Percentiles rank a stretch among this genome's conserved stretches.
These are phyloP conservation scores for Papilio aristodemus DNA, from an alignment of 1,140 invertebrate genomes.

Conservation along the genomic window DNA sequence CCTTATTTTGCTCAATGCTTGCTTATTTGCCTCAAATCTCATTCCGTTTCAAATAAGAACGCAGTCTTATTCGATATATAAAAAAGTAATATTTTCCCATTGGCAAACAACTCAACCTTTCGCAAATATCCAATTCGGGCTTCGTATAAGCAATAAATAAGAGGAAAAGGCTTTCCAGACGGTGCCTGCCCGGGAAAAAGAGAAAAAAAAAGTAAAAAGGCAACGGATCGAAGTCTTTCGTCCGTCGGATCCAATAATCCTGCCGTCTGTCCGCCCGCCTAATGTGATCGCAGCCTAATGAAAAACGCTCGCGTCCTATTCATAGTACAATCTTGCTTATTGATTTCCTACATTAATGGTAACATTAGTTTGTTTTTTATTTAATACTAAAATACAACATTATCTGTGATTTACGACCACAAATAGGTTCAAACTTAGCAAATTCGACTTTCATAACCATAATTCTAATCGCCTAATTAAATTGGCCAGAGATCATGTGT, in stretches of 20 bases:
- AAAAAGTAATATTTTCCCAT: constrained; percentile 66
- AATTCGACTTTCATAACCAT: too few relatives aligned
- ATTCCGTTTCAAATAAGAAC: constrained; percentile 50
- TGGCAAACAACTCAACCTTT: constrained; percentile 68
- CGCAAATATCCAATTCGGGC: constrained; percentile 77
- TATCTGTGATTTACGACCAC: too few relatives aligned
- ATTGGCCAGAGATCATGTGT: too few relatives aligned
- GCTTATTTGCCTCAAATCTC: constrained; percentile 25
- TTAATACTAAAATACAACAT: too few relatives aligned
- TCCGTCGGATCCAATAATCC: constrained; percentile 79
- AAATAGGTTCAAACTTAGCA: too few relatives aligned
- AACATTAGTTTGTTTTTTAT: too few relatives aligned
- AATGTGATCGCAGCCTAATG: constrained; percentile 79
- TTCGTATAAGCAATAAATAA: constrained; percentile 80
- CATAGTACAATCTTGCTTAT: constrained; percentile 43
- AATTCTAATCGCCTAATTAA: too few relatives aligned
- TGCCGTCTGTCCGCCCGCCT: constrained; percentile 74
- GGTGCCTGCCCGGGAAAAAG: constrained; percentile 52
- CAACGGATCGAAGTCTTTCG: constrained; percentile 76
- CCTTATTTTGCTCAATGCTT: too few relatives aligned
- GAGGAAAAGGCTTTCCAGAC: constrained; percentile 78
- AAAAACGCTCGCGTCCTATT: constrained; percentile 63
- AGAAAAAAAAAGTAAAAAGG: constrained; percentile 61
- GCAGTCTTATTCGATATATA: constrained; percentile 43
- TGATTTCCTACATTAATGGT: not conserved